Evolutionary conservation across 37 sponge, comb jelly and placozoan genomes (phyloP), one percentile per base, ranked within the genome.

Genomic region (Corticium candelabrum): DNA sequence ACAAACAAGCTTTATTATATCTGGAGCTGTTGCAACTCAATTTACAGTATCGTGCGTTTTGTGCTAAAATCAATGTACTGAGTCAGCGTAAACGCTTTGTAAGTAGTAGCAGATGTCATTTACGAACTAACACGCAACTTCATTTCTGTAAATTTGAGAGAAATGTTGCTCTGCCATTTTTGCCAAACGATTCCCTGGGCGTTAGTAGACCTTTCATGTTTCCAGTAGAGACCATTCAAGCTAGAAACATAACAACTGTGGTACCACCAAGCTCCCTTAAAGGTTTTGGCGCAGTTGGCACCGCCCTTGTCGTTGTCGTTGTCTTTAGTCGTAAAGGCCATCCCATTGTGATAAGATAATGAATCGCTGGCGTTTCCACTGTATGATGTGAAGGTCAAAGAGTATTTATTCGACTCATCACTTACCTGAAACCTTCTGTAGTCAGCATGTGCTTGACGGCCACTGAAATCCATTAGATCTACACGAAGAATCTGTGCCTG

Each of bases 291-390:
- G 62, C 62, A 50, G 21, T 50, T 50, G n/a, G n/a, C n/a, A 50
- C 62, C 21, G 62, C 15, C 11, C 15, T 27, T 11, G 21, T 50
- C 62, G 21, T 50, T 50, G 21, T 50, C 62, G 11, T 50, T 11
- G 62, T 50, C 62, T 21, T 50, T 50, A 21, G 62, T 50, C 21
- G 62, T 50, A 50, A 50, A 50, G 11, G 11, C 21, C 62, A 50
- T 50, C 21, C 62, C 62, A 50, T 50, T 50, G 62, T 50, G 62
- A 21, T 50, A 50, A 21, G 62, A 11, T 27, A 50, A 21, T 50
- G 62, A 50, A 50, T 50, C 62, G 62, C 62, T 21, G 21, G 62
- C 62, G 21, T 50, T 50, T 50, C 62, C 62, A 50, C 62, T 50
- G 62, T 50, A 50, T 21, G 15, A 11, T 27, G 15, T 50, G 11